Percentiles rank a stretch among this genome's conserved stretches.
phyloP scores from a whole-genome alignment of 1,140 invertebrate species.

The Megathymus violae region DNA sequence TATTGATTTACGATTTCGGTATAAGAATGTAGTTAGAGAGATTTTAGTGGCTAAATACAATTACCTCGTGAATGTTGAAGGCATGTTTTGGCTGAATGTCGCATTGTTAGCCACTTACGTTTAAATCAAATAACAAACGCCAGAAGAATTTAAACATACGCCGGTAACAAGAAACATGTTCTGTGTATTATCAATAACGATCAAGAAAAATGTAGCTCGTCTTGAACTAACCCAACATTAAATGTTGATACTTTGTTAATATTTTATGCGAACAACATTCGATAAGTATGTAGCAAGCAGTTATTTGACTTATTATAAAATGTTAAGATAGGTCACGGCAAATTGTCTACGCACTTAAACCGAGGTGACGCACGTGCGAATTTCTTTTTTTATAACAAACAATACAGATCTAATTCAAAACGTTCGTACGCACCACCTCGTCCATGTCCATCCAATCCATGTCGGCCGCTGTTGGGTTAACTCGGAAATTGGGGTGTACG shows the following conservation, averaged over 20 bases:
- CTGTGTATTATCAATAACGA: not conserved
- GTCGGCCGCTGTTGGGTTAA: constrained; percentile 56
- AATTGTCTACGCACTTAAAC: constrained; percentile 42
- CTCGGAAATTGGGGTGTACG: constrained; percentile 57
- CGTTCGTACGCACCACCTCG: constrained; percentile 77
- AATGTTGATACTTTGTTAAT: constrained; percentile 1
- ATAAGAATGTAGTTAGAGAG: not conserved
- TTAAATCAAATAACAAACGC: constrained; percentile 1
- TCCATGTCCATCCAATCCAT: constrained; percentile 81
- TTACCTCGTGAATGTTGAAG: constrained; percentile 23
- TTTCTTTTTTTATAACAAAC: constrained; percentile 22
- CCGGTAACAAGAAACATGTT: not conserved
- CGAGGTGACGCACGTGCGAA: not conserved
- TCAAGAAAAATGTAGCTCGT: not conserved
- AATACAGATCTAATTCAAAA: constrained; percentile 42
- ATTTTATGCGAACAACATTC: constrained; percentile 18
- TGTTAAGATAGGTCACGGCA: constrained; percentile 79
- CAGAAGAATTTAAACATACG: constrained; percentile 2
- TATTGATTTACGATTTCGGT: not conserved
- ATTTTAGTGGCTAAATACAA: not conserved
- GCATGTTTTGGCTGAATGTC: constrained; percentile 46
- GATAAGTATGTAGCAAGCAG: constrained; percentile 49
- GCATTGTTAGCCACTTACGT: constrained; percentile 52
- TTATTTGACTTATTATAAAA: constrained; percentile 55
- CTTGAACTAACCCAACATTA: not conserved